Conservation (phyloP, 2,797 vertebrate genomes). For the Ctenochaetus hawaiiensis region DNA sequence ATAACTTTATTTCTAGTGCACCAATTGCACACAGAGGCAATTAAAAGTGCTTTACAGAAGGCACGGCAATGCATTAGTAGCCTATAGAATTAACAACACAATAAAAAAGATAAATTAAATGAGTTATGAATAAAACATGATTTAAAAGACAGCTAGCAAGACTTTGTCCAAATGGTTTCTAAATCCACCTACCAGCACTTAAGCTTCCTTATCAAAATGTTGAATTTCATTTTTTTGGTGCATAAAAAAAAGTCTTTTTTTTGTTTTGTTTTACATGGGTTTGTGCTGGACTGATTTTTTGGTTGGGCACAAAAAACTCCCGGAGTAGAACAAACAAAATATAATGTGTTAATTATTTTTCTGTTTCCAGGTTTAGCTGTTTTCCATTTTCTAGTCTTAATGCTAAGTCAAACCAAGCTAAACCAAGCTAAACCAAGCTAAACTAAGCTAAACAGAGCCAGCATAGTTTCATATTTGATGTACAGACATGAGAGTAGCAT, state of each 20-base stretch:
- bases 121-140: not conserved
- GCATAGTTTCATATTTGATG: not conserved
- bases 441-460: not conserved
- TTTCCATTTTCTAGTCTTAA: not conserved
- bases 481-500: not conserved
- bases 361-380: no score
- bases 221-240: not conserved
- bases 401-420: not conserved
- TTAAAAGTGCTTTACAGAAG: conserved; percentile 2
- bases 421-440: not conserved
- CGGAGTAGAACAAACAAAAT: not conserved
- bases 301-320: no score
- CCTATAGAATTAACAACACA: not conserved
- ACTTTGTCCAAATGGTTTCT: not conserved
- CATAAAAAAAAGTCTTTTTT: not conserved
- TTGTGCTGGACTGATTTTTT: not conserved
- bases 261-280: no score
- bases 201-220: not conserved
- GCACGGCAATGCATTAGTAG: not conserved
- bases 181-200: not conserved
- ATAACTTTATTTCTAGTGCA: not conserved
- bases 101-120: not conserved
- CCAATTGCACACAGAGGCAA: conserved; percentile 4
- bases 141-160: not conserved
- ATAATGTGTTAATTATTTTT: not conserved